Base-by-base conservation (phyloP, 2,797 vertebrate genomes). In the Apodemus agrarius region DNA sequence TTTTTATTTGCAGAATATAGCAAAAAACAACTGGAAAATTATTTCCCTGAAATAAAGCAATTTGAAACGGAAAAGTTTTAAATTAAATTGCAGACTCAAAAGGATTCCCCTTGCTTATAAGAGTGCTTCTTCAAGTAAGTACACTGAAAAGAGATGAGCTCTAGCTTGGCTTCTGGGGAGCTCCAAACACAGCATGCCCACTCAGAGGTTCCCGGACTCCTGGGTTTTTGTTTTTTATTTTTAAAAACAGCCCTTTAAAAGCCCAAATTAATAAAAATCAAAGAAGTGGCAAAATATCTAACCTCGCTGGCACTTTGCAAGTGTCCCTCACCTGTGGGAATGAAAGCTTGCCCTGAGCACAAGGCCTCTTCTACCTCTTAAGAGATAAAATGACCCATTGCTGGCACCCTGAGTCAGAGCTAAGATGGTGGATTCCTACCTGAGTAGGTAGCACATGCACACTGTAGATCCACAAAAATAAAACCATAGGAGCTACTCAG, bases 31-130 rank as follows among this genome's bases (percentile, higher is more conserved):
- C 96, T 98, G 98, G 89, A 98, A 98, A 98, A 98, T 98, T 97
- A 98, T 98, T 98, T 98, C 98, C 98, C 98, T 99, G 98, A 98
- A 98, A 98, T 97, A 98, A 98, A 98, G 97, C 96, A 98, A 98
- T 98, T 97, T 95, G 95, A 98, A 98, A 98, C 78, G 1, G 93
- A 98, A 98, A 91, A 98, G 89, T 93, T 96, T 98, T 95, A 97
- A 97, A 97, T 98, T 98, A 97, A 97, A 98, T 95, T 96, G 97
- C 95, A 98, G 94, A 98, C 92, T 98, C 94, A 97, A 98, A 96
- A 96, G 97, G 84, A 63, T 85, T 98, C 95, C 92, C 98, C 96
- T 61, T 97, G 97, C 98, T 97, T 98, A 96, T 98, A 98, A 98
- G 97, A 98, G 97, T 97, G 95, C 98, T 98, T 98, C 87, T 98